Evolutionary conservation across 2,888 invertebrate species (phyloP).

Genomic region (Orchesellides sinensis): DNA sequence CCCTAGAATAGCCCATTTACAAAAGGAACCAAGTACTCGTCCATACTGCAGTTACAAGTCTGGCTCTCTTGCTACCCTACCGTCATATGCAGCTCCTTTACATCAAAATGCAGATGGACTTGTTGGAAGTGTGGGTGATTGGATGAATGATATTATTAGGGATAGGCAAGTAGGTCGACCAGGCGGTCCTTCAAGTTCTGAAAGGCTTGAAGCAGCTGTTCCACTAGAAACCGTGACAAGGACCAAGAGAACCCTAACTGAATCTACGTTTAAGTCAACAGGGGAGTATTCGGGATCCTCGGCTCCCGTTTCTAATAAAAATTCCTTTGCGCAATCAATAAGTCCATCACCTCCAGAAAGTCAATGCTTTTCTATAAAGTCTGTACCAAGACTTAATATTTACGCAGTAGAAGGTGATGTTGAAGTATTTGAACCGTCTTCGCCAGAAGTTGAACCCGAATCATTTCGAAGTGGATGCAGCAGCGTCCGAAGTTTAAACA

Average conservation of each 20-base stretch:
- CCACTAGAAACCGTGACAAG: slow-evolving; percentile 85
- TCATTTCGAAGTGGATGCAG: slow-evolving; percentile 41
- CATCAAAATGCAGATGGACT: slow-evolving; percentile 25
- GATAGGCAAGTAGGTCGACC: slow-evolving; percentile 83
- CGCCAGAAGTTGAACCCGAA: slow-evolving; percentile 38
- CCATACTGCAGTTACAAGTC: slow-evolving; percentile 28
- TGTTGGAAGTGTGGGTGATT: slow-evolving; percentile 85
- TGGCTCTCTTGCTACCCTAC: slow-evolving; percentile 49
- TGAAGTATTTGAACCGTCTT: slow-evolving; percentile 33
- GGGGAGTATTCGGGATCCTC: slow-evolving; percentile 1
- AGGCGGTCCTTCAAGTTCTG: slow-evolving; percentile 82
- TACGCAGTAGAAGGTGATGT: slow-evolving; percentile 59
- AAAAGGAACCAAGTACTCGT: background rate
- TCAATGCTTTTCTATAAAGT: slow-evolving; percentile 34
- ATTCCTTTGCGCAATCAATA: slow-evolving; percentile 21
- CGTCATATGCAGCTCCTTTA: slow-evolving; percentile 4
- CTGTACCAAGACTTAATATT: slow-evolving; percentile 68
- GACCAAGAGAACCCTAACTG: slow-evolving; percentile 20
- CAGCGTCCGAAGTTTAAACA: slow-evolving; percentile 51
- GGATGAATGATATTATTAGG: slow-evolving; percentile 83
- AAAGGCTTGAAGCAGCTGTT: slow-evolving; percentile 84
- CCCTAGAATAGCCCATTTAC: slow-evolving; percentile 44
- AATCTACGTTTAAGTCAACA: slow-evolving; percentile 36
- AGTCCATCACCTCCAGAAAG: slow-evolving; percentile 52
- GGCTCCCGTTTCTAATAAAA: slow-evolving; percentile 7